Conservation (phyloP, 2,113 vertebrate species). For the Ailuropoda melanoleuca region DNA sequence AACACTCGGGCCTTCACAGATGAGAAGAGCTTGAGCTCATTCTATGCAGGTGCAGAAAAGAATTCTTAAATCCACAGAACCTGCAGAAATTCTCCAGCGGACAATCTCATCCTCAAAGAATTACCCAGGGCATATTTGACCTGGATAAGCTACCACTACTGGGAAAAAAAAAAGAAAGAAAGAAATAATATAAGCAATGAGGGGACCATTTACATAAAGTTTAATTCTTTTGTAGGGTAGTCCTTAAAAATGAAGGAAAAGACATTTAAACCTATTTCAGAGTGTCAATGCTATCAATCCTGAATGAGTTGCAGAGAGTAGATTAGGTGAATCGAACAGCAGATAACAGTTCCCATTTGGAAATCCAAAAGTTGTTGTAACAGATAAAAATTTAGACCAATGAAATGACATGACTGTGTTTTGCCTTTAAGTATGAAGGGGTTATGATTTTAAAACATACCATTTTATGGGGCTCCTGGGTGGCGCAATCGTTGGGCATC, state of each 20-base stretch:
- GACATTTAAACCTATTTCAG: background rate
- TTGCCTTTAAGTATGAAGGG: background rate
- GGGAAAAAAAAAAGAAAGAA: background rate
- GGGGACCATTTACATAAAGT: background rate
- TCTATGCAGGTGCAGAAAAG: background rate
- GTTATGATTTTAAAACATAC: background rate
- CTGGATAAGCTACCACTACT: background rate
- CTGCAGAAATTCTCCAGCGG: background rate
- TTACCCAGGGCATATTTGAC: background rate
- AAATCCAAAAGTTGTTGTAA: background rate
- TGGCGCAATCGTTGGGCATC: too few relatives aligned
- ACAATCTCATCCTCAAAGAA: background rate
- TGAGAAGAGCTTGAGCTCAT: background rate
- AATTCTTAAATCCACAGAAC: background rate
- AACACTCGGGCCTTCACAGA: background rate
- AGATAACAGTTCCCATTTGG: background rate
- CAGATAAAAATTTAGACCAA: slow-evolving; percentile 35
- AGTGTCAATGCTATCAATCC: background rate
- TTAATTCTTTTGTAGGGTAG: slow-evolving; percentile 2
- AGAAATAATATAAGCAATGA: background rate
- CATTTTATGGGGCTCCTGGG: too few relatives aligned
- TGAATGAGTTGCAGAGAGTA: background rate
- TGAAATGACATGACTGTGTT: background rate
- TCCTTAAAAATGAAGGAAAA: slow-evolving; percentile 11
- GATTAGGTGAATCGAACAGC: background rate